Percentiles rank a stretch among this genome's conserved stretches.
phyloP scores from a whole-genome alignment of 2,113 vertebrate genomes.

The Balaenoptera acutorostrata region DNA sequence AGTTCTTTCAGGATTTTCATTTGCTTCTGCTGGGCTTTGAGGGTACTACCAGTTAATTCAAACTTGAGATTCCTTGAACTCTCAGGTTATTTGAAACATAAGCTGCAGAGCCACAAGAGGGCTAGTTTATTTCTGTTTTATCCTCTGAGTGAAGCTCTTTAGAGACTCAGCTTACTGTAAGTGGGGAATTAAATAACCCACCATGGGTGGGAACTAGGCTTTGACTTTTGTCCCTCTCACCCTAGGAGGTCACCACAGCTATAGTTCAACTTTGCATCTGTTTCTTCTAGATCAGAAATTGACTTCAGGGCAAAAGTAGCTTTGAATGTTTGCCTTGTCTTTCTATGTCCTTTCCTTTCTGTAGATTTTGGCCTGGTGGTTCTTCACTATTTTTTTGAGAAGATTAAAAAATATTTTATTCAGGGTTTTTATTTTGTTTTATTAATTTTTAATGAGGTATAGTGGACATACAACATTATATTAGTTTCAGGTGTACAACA shows the following conservation, averaged over 20 bases:
- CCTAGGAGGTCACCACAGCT: not conserved
- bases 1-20: not conserved
- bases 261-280: not conserved
- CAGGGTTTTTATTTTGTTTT: not conserved
- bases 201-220: not conserved
- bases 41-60: not conserved
- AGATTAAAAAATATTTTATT: not conserved
- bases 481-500: not conserved
- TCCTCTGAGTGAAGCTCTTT: not conserved
- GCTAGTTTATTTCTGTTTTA: not conserved
- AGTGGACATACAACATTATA: not conserved
- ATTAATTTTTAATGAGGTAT: not conserved
- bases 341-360: not conserved
- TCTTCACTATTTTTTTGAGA: not conserved
- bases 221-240: not conserved
- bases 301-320: not conserved
- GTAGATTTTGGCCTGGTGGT: not conserved
- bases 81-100: not conserved
- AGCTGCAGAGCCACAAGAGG: not conserved
- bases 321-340: not conserved
- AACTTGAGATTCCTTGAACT: not conserved
- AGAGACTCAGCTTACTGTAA: not conserved
- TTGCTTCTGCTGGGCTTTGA: not conserved
- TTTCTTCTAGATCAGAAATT: slow-evolving; percentile 14
- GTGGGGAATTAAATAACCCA: not conserved